Evolutionary conservation across 2,888 invertebrate genomes (phyloP).

Genomic region (Tiliacea aurago): DNA sequence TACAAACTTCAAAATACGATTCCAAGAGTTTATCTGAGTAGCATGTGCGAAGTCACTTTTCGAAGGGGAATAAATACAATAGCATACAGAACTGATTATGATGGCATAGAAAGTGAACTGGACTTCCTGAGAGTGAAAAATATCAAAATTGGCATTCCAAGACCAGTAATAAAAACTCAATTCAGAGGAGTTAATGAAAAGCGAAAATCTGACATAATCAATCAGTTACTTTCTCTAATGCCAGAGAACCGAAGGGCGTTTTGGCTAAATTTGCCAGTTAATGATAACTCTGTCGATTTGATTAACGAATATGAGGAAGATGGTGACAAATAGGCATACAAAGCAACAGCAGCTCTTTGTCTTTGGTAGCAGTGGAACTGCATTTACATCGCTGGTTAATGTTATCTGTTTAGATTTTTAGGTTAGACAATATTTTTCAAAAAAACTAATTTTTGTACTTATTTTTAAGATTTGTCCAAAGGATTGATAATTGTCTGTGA

Average conservation of each 20-base stretch:
- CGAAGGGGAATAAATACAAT: constrained; percentile 33
- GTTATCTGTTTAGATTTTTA: background rate
- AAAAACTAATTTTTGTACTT: constrained; percentile 1
- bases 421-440: background rate
- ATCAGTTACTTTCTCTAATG: constrained; percentile 37
- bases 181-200: constrained; percentile 38
- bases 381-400: background rate
- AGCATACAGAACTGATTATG: constrained; percentile 58
- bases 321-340: background rate
- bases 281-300: constrained; percentile 1
- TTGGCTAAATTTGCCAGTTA: constrained; percentile 22
- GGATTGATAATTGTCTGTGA: background rate
- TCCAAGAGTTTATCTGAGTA: background rate
- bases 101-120: constrained; percentile 31
- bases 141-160: constrained; percentile 25
- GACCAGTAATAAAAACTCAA: constrained; percentile 41
- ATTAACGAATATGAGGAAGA: constrained; percentile 1
- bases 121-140: constrained; percentile 48
- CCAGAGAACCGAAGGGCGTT: constrained; percentile 49
- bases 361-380: background rate
- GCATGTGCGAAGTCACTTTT: constrained; percentile 47
- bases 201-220: constrained; percentile 36
- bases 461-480: constrained; percentile 4
- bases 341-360: background rate
- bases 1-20: constrained; percentile 54